Evolutionary conservation across 92 coral and sea anemone genomes (phyloP), one percentile per base, ranked within the genome.

Genomic region (Hydrozoanthus gracilis): DNA sequence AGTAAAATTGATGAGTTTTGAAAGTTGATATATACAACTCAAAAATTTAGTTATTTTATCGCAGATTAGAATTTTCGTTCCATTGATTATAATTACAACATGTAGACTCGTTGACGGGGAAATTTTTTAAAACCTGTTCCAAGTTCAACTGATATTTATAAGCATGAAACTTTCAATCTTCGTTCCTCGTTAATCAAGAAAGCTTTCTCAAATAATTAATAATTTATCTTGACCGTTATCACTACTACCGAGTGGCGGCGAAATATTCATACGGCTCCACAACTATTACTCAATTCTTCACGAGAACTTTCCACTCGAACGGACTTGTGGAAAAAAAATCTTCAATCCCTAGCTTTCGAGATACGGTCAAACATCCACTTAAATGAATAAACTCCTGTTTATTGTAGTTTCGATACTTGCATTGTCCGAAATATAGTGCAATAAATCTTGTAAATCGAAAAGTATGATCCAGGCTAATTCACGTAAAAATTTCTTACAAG

Each of bases 1-100:
- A 62, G 54, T 65, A 80, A 65, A 64, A 80, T 65, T 47, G 85
- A 80, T 65, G 61, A 65, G 51, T 65, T 80, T 67, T 65, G 14
- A 80, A 80, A 65, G 71, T 62, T 16, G 16, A 49, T n/a, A 47
- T 10, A 15, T 51, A 12, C 10, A 73, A 47, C 56, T 6, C 48
- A 71, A 62, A 74, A 74, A 68, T 68, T 17, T 27, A 27, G 11
- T 27, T 68, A 27, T 27, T 27, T 27, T 27, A 27, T 27, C 39
- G 39, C 39, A 27, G 39, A 27, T 27, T 27, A 27, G 2, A 27
- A 27, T 27, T 27, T 27, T 27, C 39, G 39, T 27, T 27, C 39
- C 39, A 27, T 27, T 27, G 39, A 27, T 27, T 27, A 27, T 27
- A 27, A 27, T 27, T 27, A 27, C 39, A 27, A 27, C 39, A 27